phyloP scores from a whole-genome alignment of 2,888 invertebrate species.

The Fragum whitleyi region DNA sequence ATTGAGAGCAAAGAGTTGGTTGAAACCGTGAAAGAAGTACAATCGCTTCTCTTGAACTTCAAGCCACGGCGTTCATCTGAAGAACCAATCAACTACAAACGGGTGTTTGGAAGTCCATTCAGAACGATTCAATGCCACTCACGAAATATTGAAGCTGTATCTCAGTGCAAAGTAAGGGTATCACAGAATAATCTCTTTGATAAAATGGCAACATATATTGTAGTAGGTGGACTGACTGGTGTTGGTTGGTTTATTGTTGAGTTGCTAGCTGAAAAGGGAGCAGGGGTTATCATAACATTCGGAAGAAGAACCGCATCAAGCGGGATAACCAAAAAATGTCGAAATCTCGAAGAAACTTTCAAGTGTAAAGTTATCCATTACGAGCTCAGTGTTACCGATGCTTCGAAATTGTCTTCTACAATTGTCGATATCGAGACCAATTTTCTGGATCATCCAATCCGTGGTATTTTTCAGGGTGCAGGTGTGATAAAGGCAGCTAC shows the following conservation, averaged over 20 bases:
- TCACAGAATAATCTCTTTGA: neutral
- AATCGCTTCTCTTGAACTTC: neutral
- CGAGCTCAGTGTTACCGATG: neutral
- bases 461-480: conserved; percentile 19
- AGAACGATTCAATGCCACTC: neutral
- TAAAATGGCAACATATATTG: conserved; percentile 57
- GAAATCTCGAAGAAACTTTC: neutral
- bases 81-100: neutral
- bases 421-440: neutral
- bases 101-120: neutral
- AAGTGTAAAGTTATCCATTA: neutral
- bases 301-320: conserved; percentile 41
- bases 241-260: conserved; percentile 69
- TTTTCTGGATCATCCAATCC: neutral
- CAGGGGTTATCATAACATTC: conserved; percentile 64
- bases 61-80: neutral
- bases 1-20: neutral
- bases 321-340: no score
- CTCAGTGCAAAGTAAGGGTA: neutral
- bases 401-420: neutral
- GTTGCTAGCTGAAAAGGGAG: conserved; percentile 67
- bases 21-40: neutral
- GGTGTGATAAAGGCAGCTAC: neutral
- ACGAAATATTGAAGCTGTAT: neutral
- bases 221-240: conserved; percentile 73